Percentiles rank a stretch among this genome's conserved stretches.
Conservation (phyloP, 2,888 invertebrate species). For the Drosophila nr. perissopoda region DNA sequence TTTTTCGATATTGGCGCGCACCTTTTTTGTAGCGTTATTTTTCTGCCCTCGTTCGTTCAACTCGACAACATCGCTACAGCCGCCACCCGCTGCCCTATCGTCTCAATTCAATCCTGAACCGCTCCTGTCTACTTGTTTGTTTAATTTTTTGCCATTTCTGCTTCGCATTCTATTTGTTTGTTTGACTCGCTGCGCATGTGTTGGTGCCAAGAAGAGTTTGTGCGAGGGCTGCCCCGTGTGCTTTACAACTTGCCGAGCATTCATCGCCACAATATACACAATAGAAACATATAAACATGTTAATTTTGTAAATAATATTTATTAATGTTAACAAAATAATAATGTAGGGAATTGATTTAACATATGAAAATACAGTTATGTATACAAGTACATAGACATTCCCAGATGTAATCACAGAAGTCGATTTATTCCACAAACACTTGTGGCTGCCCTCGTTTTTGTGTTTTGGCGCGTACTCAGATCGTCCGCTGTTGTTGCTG, state of each 20-base stretch:
- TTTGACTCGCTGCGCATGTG: slow-evolving; percentile 80
- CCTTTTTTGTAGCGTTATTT: slow-evolving; percentile 45
- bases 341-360: background rate
- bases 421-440: background rate
- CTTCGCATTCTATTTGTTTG: slow-evolving; percentile 84
- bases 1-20: slow-evolving; percentile 63
- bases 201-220: slow-evolving; percentile 65
- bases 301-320: background rate
- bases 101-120: slow-evolving; percentile 64
- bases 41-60: slow-evolving; percentile 68
- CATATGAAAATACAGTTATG: background rate
- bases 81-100: slow-evolving; percentile 36
- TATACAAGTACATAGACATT: background rate
- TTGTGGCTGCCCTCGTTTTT: slow-evolving; percentile 56
- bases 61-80: slow-evolving; percentile 44
- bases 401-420: background rate
- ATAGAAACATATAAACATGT: background rate
- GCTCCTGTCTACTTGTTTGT: slow-evolving; percentile 83
- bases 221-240: slow-evolving; percentile 43
- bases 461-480: slow-evolving; percentile 71
- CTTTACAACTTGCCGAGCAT: background rate
- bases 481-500: slow-evolving; percentile 51
- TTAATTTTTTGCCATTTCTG: slow-evolving; percentile 83
- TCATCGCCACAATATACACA: background rate
- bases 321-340: too few relatives aligned